Evolutionary conservation across 2,888 invertebrate species (phyloP).

Genomic region (Uloborus plumipes): DNA sequence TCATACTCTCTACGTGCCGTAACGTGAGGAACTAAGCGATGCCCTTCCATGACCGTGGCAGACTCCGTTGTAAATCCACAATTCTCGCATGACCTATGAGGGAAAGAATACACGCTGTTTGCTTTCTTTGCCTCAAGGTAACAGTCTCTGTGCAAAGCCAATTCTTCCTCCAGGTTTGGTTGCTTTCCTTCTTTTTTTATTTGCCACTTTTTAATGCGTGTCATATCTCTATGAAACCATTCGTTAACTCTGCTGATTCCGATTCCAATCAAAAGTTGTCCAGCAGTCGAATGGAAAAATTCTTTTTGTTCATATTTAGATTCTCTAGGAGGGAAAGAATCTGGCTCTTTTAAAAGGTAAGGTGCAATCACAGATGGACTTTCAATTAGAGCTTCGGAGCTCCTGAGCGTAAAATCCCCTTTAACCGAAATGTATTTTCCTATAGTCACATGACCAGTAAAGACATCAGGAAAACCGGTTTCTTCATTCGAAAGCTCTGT

Average conservation of each 20-base stretch:
- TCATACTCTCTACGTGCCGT: slow-evolving; percentile 73
- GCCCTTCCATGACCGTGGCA: slow-evolving; percentile 84
- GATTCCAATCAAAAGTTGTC: slow-evolving; percentile 91
- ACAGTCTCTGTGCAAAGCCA: slow-evolving; percentile 84
- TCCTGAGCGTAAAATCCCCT: slow-evolving; percentile 52
- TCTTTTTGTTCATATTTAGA: slow-evolving; percentile 44
- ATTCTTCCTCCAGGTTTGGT: slow-evolving; percentile 80
- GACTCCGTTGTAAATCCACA: slow-evolving; percentile 93
- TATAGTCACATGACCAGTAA: slow-evolving; percentile 53
- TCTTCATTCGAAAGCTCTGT: slow-evolving; percentile 54
- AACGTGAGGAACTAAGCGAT: slow-evolving; percentile 92
- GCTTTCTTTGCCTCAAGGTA: slow-evolving; percentile 82
- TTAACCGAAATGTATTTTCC: slow-evolving; percentile 63
- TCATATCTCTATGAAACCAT: slow-evolving; percentile 89
- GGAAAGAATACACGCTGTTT: slow-evolving; percentile 83
- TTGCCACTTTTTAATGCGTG: slow-evolving; percentile 88
- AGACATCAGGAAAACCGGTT: slow-evolving; percentile 65
- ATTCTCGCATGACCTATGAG: slow-evolving; percentile 85
- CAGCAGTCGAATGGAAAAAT: slow-evolving; percentile 88
- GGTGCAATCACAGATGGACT: slow-evolving; percentile 66
- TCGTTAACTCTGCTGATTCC: slow-evolving; percentile 92
- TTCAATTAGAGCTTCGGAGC: slow-evolving; percentile 65
- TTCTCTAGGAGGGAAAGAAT: slow-evolving; percentile 63
- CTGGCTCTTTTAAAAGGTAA: slow-evolving; percentile 66
- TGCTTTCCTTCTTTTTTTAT: slow-evolving; percentile 78